These are phyloP conservation scores for Microctenopoma stevenorrisi DNA, from an alignment of 2,797 vertebrate species.

Conservation along the genomic window DNA sequence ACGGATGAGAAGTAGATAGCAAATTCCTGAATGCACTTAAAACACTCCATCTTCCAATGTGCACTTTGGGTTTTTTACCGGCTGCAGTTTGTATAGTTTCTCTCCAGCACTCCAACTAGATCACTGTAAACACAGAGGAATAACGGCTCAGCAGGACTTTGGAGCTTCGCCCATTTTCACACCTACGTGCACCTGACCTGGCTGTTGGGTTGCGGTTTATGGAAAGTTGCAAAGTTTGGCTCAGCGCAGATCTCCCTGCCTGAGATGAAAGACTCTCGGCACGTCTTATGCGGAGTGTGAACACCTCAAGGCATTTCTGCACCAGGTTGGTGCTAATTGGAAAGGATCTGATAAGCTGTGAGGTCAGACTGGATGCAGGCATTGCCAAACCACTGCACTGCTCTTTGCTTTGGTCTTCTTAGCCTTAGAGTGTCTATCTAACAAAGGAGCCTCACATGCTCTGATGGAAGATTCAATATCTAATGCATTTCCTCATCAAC, in stretches of 20 bases:
- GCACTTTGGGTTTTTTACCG: too few species aligned
- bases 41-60: too few species aligned
- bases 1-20: too few species aligned
- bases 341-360: not conserved
- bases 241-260: not conserved
- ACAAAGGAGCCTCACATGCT: constrained; percentile 18
- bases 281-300: not conserved
- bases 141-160: not conserved
- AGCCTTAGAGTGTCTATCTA: constrained; percentile 4
- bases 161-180: constrained; percentile 25
- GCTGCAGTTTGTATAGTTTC: not conserved
- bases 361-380: not conserved
- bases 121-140: not conserved
- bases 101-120: too few species aligned
- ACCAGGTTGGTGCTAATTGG: not conserved
- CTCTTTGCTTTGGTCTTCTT: not conserved
- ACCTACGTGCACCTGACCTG: constrained; percentile 34
- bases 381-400: not conserved
- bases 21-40: too few species aligned
- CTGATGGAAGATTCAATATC: constrained; percentile 13
- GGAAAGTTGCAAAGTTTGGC: constrained; percentile 4
- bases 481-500: constrained; percentile 44
- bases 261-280: constrained; percentile 25
- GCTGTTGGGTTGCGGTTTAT: constrained; percentile 12
- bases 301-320: constrained; percentile 2